Evolutionary conservation across 1,140 invertebrate genomes (phyloP).

Genomic region (Sminthurinus signatus): DNA sequence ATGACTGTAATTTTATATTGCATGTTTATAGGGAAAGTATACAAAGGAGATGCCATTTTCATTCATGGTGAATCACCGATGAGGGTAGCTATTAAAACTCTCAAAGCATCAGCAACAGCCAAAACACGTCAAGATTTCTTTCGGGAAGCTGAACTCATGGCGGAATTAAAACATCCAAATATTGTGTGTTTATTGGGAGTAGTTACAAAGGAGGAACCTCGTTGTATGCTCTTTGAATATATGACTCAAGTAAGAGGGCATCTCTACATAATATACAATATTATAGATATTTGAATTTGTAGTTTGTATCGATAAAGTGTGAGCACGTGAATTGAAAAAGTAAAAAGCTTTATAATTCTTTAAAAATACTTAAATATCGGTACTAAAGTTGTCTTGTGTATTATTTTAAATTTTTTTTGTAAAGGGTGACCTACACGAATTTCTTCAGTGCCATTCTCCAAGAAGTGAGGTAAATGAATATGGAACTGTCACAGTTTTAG

Average conservation of each 20-base stretch:
- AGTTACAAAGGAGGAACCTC: conserved; percentile 79
- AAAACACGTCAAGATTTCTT: conserved; percentile 66
- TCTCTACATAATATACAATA: not conserved
- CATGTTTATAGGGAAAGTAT: conserved; percentile 70
- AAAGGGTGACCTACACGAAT: conserved; percentile 93
- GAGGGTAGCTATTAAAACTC: conserved; percentile 86
- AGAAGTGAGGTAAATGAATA: conserved; percentile 56
- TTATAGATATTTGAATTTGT: not conserved
- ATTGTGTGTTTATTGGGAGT: conserved; percentile 92
- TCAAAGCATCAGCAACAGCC: conserved; percentile 84
- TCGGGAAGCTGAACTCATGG: conserved; percentile 77
- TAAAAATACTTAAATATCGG: too few species aligned
- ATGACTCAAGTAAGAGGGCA: conserved; percentile 63
- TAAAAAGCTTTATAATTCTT: too few species aligned
- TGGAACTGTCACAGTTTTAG: conserved; percentile 59
- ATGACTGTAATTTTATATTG: too few species aligned
- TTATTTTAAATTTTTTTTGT: too few species aligned
- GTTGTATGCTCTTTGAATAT: conserved; percentile 95
- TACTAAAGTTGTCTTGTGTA: too few species aligned
- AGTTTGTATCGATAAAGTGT: too few species aligned
- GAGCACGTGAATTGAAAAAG: too few species aligned
- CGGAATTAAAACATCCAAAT: conserved; percentile 88
- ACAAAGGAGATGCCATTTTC: conserved; percentile 81
- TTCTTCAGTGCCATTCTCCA: conserved; percentile 81
- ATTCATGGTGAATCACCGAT: conserved; percentile 53